These are phyloP conservation scores for Thymelicus acteon DNA, from an alignment of 2,888 invertebrate genomes.

Conservation along the genomic window DNA sequence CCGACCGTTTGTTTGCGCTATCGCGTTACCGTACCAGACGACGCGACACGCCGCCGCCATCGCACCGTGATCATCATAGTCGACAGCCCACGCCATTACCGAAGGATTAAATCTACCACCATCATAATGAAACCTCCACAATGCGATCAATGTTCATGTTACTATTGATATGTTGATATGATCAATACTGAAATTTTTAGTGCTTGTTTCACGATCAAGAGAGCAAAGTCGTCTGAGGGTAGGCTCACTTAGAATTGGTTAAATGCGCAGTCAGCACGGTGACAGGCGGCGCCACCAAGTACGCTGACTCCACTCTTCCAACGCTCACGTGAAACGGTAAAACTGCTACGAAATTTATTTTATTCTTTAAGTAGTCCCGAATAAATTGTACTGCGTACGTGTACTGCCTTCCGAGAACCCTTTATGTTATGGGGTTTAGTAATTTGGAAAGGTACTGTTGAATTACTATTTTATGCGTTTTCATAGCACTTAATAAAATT, in stretches of 20 bases:
- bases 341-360: conserved; percentile 69
- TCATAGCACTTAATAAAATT: conserved; percentile 10
- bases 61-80: conserved; percentile 28
- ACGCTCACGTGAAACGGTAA: conserved; percentile 67
- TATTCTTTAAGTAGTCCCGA: conserved; percentile 70
- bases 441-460: conserved; percentile 38
- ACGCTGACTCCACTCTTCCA: conserved; percentile 63
- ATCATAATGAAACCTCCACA: conserved; percentile 29
- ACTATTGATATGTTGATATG: too few species aligned
- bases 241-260: conserved; percentile 53
- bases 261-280: conserved; percentile 66
- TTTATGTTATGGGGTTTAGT: conserved; percentile 50
- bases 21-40: conserved; percentile 69
- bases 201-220: conserved; percentile 41
- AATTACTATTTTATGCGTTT: conserved; percentile 36
- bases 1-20: conserved; percentile 82
- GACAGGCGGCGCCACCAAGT: conserved; percentile 63
- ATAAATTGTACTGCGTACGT: conserved; percentile 75
- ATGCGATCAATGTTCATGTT: too few species aligned
- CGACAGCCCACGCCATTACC: conserved; percentile 35
- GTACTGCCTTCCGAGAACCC: conserved; percentile 62
- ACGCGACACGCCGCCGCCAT: conserved; percentile 49
- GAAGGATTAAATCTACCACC: conserved; percentile 46
- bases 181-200: conserved; percentile 2
- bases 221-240: conserved; percentile 47